Evolutionary conservation across 2,113 vertebrate genomes (phyloP), one percentile per base, ranked within the genome.

Genomic region (Xiphorhynchus elegans): DNA sequence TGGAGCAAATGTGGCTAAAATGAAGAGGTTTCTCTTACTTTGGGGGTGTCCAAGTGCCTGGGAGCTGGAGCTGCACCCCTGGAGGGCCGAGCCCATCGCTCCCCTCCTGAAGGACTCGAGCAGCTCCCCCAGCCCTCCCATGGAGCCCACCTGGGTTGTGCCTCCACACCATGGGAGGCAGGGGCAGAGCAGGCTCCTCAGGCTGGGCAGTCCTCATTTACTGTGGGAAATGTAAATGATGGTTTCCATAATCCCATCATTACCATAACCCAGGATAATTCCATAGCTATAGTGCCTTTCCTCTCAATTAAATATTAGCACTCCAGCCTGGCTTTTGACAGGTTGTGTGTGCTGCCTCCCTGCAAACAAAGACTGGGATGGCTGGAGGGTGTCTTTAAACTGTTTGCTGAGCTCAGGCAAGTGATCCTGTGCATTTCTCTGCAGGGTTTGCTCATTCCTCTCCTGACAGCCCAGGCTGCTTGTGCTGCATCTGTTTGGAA

Each of bases 21-120:
- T 0, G 5, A 31, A 0, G 2, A 4, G 42, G 5, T 39, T 59
- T 3, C 0, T 0, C 26, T 5, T 7, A 0, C 31, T 31, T 4
- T 11, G 69, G 4, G 0, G 29, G 28, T 5, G 1, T 14, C 40
- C 68, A 10, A n/a, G 62, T 47, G 66, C 33, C 76, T 4, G 3
- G 7, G 24, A 58, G 58, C 47, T 31, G 2, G 26, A 2, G 49
- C 50, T 58, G 70, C 6, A 0, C 49, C 0, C 0, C 29, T 0
- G 17, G 8, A 23, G 40, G 21, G 1, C 2, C 17, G 42, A 68
- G 63, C 49, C 76, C 66, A 1, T 40, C 74, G 0, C 0, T 74
- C 26, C 56, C 42, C 23, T 25, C 1, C 35, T 10, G 72, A 3
- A 2, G 52, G 31, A 3, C 47, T 35, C 2, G 0, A 13, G 29